Evolutionary conservation across 53 echinoderm and acorn worm species (phyloP).

Genomic region (Astropecten irregularis): DNA sequence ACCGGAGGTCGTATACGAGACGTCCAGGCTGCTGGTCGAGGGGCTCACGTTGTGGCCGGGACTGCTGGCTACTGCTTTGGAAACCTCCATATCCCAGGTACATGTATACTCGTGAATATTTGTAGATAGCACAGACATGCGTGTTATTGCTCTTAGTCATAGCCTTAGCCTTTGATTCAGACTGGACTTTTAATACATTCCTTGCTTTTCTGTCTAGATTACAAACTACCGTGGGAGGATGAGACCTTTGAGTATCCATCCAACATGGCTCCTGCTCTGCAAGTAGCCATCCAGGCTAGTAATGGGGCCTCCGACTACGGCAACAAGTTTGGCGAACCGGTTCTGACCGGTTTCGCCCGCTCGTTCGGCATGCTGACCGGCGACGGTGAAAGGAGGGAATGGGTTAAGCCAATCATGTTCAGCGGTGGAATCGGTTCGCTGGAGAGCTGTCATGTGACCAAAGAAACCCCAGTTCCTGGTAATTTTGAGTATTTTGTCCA

Average conservation of each 20-base stretch:
- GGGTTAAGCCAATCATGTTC: conserved; percentile 99
- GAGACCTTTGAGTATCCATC: conserved; percentile 67
- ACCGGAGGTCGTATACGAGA: conserved; percentile 95
- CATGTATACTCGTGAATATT: no score
- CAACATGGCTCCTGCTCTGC: conserved; percentile 81
- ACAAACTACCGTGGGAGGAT: conserved; percentile 92
- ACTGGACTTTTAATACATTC: no score
- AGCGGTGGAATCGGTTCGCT: conserved; percentile 91
- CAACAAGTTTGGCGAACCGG: conserved; percentile 97
- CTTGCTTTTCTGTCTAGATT: no score
- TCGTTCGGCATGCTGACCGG: conserved; percentile 89
- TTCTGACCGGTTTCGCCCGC: conserved; percentile 92
- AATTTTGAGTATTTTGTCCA: no score
- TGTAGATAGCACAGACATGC: no score
- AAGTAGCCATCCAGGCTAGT: conserved; percentile 89
- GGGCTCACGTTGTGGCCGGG: conserved; percentile 95
- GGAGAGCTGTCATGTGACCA: conserved; percentile 77
- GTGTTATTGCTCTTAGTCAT: no score
- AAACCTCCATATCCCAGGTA: conserved; percentile 93
- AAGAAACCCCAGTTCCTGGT: conserved; percentile 74
- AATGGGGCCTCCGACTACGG: conserved; percentile 98
- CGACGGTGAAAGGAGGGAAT: conserved; percentile 82
- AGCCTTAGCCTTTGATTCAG: no score
- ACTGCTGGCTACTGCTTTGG: conserved; percentile 99
- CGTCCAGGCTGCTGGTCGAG: conserved; percentile 87